Evolutionary conservation across 2,888 invertebrate species (phyloP), one percentile per base, ranked within the genome.

Genomic region (Spicauda simplicius): DNA sequence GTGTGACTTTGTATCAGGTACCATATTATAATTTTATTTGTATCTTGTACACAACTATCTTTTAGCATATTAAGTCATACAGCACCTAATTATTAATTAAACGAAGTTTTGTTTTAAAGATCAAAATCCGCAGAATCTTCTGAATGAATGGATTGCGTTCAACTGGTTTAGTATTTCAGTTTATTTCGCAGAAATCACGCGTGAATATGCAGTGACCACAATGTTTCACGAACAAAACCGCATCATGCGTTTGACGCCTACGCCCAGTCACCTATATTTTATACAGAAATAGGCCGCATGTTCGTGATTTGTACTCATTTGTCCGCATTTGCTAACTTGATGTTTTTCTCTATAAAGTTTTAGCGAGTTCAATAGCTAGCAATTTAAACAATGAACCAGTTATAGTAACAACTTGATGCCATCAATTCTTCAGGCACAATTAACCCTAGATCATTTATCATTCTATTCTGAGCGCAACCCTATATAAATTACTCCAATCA

Each of bases 301-400:
- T 81, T 81, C 90, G 90, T 90, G 90, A 76, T 81, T 72, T 70
- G 66, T 72, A 72, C 76, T 77, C 83, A 72, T 90, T 88, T 82
- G 76, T 80, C 75, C 77, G 72, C 68, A 48, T 72, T 77, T 74
- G 71, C 73, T 75, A 74, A 80, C 81, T 75, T 76, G 30, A 76
- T 76, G 77, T 77, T 77, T 75, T 80, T 77, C 74, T 76, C 76
- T 62, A 56, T 16, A 66, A 56, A 69, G 59, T 71, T 72, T 70
- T 74, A 45, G 65, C 53, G 10, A 50, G 48, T 48, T 66, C 48
- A 55, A 59, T 59, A 48, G 54, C n/a, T 65, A n/a, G 50, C 41
- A 2, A 64, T 19, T n/a, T 53, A 54, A 18, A 45, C 53, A 54
- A 45, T 25, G 25, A 8, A 55, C 33, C 19, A 18, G 59, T 19